Evolutionary conservation across 2,797 vertebrate species (phyloP).

Genomic region (Aeoliscus strigatus): DNA sequence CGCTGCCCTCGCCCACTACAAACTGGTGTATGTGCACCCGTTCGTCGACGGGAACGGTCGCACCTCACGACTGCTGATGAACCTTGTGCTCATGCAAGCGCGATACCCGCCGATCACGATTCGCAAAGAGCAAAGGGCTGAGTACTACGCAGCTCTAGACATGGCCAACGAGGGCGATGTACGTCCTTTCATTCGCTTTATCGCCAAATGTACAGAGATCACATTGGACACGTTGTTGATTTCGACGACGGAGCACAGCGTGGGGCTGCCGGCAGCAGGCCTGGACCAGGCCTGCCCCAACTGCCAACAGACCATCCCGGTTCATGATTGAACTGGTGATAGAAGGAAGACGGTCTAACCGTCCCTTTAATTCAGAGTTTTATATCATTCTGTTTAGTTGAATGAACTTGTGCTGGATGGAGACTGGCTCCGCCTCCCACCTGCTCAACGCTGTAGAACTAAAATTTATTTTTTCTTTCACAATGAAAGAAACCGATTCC

Average conservation of each 20-base stretch:
- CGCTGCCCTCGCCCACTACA: constrained; percentile 91
- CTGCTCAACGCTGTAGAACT: background rate
- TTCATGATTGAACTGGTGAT: constrained; percentile 75
- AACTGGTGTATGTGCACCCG: constrained; percentile 94
- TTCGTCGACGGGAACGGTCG: constrained; percentile 94
- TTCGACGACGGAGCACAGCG: constrained; percentile 86
- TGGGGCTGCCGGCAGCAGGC: constrained; percentile 83
- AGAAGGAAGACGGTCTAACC: background rate
- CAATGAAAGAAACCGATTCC: too few relatives aligned
- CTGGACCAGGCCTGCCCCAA: constrained; percentile 65
- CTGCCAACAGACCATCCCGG: constrained; percentile 83
- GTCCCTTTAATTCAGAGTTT: too few relatives aligned
- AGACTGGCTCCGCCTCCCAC: background rate
- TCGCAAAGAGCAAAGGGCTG: constrained; percentile 89
- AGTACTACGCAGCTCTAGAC: constrained; percentile 89
- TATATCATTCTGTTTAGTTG: background rate
- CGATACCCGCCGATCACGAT: constrained; percentile 93
- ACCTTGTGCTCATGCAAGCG: constrained; percentile 93
- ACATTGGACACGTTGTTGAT: constrained; percentile 92
- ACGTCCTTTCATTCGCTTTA: constrained; percentile 94
- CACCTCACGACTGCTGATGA: constrained; percentile 93
- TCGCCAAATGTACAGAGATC: constrained; percentile 92
- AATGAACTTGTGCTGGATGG: background rate
- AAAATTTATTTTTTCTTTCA: background rate
- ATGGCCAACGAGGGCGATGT: constrained; percentile 94